These are phyloP conservation scores for Spondyliosoma cantharus DNA, from an alignment of 2,797 vertebrate genomes.

Conservation along the genomic window DNA sequence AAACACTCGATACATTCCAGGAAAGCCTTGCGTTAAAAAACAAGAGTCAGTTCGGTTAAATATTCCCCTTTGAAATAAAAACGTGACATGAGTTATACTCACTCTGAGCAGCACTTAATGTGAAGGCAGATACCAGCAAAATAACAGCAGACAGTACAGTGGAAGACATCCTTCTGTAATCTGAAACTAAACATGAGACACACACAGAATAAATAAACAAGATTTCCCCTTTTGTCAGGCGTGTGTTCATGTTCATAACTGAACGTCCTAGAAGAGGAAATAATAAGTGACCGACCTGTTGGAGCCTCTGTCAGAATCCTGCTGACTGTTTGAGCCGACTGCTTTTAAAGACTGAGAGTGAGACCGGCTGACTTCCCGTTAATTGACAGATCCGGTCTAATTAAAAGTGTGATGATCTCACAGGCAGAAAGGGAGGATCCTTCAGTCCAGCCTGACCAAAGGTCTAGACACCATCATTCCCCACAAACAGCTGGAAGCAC, in stretches of 20 bases:
- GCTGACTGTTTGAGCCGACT: conserved; percentile 16
- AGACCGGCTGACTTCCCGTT: conserved; percentile 49
- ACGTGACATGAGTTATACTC: conserved; percentile 58
- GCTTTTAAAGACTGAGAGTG: conserved; percentile 66
- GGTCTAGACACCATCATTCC: conserved; percentile 68
- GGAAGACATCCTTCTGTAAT: conserved; percentile 64
- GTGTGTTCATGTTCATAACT: neutral
- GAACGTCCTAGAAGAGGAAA: neutral
- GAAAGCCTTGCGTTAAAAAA: conserved; percentile 8
- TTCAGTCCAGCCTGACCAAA: conserved; percentile 49
- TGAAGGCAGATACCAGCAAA: conserved; percentile 63
- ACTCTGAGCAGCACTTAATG: conserved; percentile 71
- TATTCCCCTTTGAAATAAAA: neutral
- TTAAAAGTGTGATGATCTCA: conserved; percentile 77
- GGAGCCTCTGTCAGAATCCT: conserved; percentile 43
- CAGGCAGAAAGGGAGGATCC: conserved; percentile 71
- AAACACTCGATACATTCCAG: conserved; percentile 19
- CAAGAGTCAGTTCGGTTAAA: neutral
- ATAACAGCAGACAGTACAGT: conserved; percentile 44
- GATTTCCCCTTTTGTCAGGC: neutral
- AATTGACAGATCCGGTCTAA: conserved; percentile 70
- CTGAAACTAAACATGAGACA: conserved; percentile 51
- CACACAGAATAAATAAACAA: neutral
- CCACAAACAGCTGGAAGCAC: conserved; percentile 76
- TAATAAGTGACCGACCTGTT: conserved; percentile 36